Evolutionary conservation across 2,113 vertebrate species (phyloP).

Genomic region (Hydrolagus affinis): DNA sequence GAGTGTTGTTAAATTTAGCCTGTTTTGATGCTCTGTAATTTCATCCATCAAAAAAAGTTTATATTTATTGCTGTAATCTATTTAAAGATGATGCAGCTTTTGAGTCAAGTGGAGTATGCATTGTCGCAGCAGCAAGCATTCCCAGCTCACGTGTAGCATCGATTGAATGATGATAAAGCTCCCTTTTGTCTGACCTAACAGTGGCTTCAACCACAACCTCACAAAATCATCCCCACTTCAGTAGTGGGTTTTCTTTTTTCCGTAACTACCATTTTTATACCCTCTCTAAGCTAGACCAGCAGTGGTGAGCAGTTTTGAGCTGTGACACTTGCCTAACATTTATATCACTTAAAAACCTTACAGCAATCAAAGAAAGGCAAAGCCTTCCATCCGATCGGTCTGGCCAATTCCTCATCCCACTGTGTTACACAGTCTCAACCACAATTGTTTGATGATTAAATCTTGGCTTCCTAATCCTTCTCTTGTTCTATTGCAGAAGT

Average conservation of each 20-base stretch:
- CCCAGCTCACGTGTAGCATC: not conserved
- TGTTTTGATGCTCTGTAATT: not conserved
- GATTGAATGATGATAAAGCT: not conserved
- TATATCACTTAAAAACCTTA: not conserved
- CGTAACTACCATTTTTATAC: too few relatives aligned
- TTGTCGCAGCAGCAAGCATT: not conserved
- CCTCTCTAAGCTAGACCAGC: too few relatives aligned
- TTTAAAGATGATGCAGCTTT: constrained; percentile 5
- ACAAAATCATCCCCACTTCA: not conserved
- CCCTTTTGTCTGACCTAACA: not conserved
- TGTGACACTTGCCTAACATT: not conserved
- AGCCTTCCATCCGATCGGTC: not conserved
- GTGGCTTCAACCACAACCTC: too few relatives aligned
- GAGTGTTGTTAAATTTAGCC: not conserved
- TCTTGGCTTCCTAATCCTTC: not conserved
- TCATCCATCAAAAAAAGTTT: not conserved
- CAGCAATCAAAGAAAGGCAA: not conserved
- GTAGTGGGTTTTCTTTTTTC: not conserved
- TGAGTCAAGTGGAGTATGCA: not conserved
- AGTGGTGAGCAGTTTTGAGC: not conserved
- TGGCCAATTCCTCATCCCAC: not conserved
- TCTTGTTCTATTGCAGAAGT: not conserved
- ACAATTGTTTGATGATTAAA: not conserved
- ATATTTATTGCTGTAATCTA: not conserved
- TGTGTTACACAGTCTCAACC: not conserved